These are phyloP conservation scores for Ophiodon elongatus DNA, from an alignment of 2,113 vertebrate genomes.

Conservation along the genomic window DNA sequence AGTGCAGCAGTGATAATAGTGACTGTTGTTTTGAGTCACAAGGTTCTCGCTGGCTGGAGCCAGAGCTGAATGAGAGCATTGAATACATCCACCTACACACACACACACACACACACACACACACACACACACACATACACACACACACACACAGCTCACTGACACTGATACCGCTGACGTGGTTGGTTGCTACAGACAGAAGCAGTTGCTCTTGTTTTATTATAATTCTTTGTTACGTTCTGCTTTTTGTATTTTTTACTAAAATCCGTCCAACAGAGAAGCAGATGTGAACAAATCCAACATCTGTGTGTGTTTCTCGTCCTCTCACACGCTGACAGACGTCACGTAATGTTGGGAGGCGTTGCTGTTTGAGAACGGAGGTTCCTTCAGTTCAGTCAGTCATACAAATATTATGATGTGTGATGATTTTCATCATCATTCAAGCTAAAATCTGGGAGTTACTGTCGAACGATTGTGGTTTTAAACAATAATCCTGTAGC, in stretches of 20 bases:
- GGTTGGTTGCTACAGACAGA: conserved; percentile 5
- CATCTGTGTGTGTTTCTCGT: conserved; percentile 1
- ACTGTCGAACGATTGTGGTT: not conserved
- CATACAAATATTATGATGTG: not conserved
- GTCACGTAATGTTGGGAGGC: not conserved
- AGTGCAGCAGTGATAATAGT: conserved; percentile 71
- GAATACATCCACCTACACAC: conserved; percentile 62
- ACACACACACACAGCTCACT: conserved; percentile 39
- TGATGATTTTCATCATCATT: no score
- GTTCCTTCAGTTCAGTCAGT: not conserved
- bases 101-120: conserved; percentile 21
- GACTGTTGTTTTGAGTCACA: conserved; percentile 80
- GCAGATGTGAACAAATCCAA: not conserved
- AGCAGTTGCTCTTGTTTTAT: conserved; percentile 9
- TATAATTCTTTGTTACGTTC: not conserved
- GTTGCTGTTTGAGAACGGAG: not conserved
- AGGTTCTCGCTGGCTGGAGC: conserved; percentile 64
- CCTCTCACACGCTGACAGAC: conserved; percentile 6
- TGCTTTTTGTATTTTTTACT: no score
- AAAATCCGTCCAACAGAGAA: not conserved
- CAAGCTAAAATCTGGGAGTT: no score
- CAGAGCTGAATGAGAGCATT: conserved; percentile 78
- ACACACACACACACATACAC: conserved; percentile 16
- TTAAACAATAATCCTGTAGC: not conserved
- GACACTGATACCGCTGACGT: conserved; percentile 60